phyloP scores from a whole-genome alignment of 2,888 invertebrate genomes.

The Nymphalis polychloros region DNA sequence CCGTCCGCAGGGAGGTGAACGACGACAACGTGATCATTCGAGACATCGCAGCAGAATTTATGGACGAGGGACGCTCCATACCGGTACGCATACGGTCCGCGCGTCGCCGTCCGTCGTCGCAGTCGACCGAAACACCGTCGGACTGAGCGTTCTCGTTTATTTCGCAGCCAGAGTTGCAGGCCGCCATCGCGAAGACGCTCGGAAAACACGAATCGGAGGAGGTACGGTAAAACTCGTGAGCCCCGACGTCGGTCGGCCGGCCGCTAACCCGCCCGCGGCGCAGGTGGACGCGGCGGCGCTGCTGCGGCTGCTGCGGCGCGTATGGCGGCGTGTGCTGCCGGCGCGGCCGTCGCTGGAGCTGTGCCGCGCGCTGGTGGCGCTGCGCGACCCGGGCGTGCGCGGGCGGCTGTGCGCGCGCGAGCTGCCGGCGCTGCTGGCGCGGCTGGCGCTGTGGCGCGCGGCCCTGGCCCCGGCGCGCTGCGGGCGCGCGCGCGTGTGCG shows the following conservation, averaged over 20 bases:
- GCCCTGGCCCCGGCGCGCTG: slow-evolving; percentile 56
- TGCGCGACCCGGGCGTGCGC: slow-evolving; percentile 84
- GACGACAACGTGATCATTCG: slow-evolving; percentile 87
- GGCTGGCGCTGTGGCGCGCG: slow-evolving; percentile 59
- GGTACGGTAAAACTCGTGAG: slow-evolving; percentile 50
- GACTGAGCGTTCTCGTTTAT: not conserved
- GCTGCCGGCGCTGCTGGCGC: slow-evolving; percentile 83
- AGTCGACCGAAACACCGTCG: not conserved
- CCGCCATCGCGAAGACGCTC: slow-evolving; percentile 41
- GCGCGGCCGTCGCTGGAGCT: slow-evolving; percentile 79
- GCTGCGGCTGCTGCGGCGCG: slow-evolving; percentile 57
- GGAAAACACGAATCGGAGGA: slow-evolving; percentile 45
- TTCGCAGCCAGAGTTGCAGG: slow-evolving; percentile 34
- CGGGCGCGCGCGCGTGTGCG: slow-evolving; percentile 69
- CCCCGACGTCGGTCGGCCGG: slow-evolving; percentile 48
- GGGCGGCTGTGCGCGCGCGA: slow-evolving; percentile 83
- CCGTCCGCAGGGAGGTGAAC: slow-evolving; percentile 84
- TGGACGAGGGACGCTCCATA: slow-evolving; percentile 78
- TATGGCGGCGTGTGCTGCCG: slow-evolving; percentile 80
- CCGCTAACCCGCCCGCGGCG: slow-evolving; percentile 58
- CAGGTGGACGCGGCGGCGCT: slow-evolving; percentile 42
- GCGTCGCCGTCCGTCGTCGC: not conserved
- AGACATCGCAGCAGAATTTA: slow-evolving; percentile 83
- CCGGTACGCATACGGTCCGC: slow-evolving; percentile 61
- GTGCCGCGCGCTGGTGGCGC: slow-evolving; percentile 86